Evolutionary conservation across 1,140 invertebrate species (phyloP), one percentile per base, ranked within the genome.

Genomic region (Diuraphis noxia): DNA sequence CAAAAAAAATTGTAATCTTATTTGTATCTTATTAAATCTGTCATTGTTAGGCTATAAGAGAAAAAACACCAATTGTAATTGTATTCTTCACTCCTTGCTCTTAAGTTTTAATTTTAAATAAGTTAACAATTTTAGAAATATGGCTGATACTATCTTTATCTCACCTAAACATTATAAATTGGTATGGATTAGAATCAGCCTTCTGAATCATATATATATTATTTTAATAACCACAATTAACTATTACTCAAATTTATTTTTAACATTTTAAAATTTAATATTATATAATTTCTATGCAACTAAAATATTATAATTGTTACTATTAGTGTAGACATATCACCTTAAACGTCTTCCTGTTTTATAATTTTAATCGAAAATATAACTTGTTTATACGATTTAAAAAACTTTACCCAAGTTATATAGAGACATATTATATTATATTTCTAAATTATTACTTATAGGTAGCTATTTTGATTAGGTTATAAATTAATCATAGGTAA

Each of bases 261-360:
- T 84, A 13, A 41, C 41, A 84, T 49, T 49, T 86, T 49, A 49
- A 40, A 4, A 40, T 56, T 19, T 25, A 87, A 56, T 38, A 30
- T 43, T 30, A 30, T 87, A 56, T 21, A 34, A 63, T 63, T 63
- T 88, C 9, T 88, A 63, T 63, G 13, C 38, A 40, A 41, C 49
- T 88, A 56, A 56, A 56, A 49, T 52, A 49, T 21, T 52, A 87
- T 87, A 36, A 30, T 56, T 63, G 40, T 88, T 88, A 88, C 86
- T 88, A 63, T 63, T 56, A 88, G 86, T 88, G 25, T 88, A 90
- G 72, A 79, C 88, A 90, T 90, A 90, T 90, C 88, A 79, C 88
- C 88, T 90, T 90, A 34, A 90, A 77, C 40, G 88, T 90, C 88
- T 90, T 90, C 88, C 88, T 90, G 56, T 79, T 79, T 77, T 46